These are phyloP conservation scores for Marmota flaviventris DNA, from an alignment of 2,113 vertebrate genomes.

Conservation along the genomic window DNA sequence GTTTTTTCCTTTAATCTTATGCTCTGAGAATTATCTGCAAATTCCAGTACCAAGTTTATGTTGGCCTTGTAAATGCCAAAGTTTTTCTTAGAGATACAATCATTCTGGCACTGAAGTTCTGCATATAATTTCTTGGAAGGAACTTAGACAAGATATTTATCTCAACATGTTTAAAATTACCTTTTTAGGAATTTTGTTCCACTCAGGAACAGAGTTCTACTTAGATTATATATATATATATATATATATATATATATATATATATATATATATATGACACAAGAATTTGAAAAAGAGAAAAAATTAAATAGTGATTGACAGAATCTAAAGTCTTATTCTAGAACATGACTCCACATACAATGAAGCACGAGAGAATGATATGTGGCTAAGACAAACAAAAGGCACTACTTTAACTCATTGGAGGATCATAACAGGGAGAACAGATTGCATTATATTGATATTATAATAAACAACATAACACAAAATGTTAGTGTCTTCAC, in stretches of 20 bases:
- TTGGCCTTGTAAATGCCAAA: slow-evolving; percentile 60
- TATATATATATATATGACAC: background rate
- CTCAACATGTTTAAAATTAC: slow-evolving; percentile 58
- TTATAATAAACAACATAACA: background rate
- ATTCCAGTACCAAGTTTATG: slow-evolving; percentile 68
- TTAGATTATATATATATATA: background rate
- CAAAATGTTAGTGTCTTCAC: background rate
- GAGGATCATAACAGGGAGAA: background rate
- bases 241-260: background rate
- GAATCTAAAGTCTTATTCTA: slow-evolving; percentile 35
- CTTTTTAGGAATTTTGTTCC: slow-evolving; percentile 63
- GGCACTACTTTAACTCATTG: background rate
- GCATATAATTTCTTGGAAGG: slow-evolving; percentile 62
- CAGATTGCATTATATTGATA: background rate
- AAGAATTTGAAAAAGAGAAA: background rate
- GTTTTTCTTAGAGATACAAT: slow-evolving; percentile 71
- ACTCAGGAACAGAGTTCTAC: background rate
- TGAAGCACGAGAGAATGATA: background rate
- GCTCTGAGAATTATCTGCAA: slow-evolving; percentile 60
- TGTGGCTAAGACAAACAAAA: background rate
- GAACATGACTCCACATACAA: background rate
- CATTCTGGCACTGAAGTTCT: slow-evolving; percentile 14
- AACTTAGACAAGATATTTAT: slow-evolving; percentile 67
- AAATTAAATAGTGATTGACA: background rate
- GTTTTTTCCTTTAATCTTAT: slow-evolving; percentile 54